These are phyloP conservation scores for Gobio occitaniae DNA, from an alignment of 2,797 vertebrate species.

Conservation along the genomic window DNA sequence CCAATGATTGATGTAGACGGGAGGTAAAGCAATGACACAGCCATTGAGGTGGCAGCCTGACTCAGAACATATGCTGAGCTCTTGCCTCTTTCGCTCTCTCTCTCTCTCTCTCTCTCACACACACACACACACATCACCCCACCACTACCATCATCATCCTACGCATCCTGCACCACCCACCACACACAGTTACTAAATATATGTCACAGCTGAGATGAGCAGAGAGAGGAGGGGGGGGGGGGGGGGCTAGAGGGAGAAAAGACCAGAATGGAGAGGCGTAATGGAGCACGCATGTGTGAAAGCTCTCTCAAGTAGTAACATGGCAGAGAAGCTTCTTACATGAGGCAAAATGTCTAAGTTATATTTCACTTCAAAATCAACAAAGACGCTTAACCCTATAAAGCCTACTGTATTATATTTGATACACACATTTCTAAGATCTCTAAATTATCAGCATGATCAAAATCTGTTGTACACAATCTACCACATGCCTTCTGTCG, in stretches of 20 bases:
- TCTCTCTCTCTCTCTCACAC: background rate
- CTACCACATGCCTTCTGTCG: background rate
- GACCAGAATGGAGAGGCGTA: background rate
- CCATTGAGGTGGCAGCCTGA: conserved; percentile 32
- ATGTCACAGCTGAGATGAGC: conserved; percentile 31
- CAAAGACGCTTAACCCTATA: background rate
- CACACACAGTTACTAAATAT: conserved; percentile 48
- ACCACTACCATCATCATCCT: background rate
- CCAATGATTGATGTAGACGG: background rate
- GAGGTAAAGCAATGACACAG: conserved; percentile 17
- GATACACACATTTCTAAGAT: background rate
- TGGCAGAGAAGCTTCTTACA: background rate
- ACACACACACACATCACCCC: conserved; percentile 1
- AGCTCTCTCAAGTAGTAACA: conserved; percentile 32
- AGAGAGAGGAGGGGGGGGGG: conserved; percentile 1
- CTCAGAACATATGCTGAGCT: conserved; percentile 47
- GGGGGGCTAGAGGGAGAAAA: background rate
- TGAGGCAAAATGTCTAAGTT: background rate
- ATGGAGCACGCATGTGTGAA: conserved; percentile 34
- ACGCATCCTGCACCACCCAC: conserved; percentile 21
- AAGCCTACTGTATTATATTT: background rate
- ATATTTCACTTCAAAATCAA: background rate
- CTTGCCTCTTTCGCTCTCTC: background rate
- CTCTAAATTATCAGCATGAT: background rate
- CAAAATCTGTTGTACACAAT: background rate